phyloP scores from a whole-genome alignment of 2,888 invertebrate genomes.

The Druceiella hillmani region DNA sequence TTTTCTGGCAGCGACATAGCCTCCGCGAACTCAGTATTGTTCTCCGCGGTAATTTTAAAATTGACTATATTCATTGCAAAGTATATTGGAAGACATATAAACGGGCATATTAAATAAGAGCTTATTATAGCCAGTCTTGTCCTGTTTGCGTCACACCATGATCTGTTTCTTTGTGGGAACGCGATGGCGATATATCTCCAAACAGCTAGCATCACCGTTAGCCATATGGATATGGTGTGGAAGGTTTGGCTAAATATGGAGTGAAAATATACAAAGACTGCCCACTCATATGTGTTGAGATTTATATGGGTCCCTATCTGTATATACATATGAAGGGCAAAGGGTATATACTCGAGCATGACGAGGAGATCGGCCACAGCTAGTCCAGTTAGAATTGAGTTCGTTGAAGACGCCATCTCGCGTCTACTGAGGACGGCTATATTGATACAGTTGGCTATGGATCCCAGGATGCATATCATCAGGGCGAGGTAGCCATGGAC shows the following conservation, averaged over 20 bases:
- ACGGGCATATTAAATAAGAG: slow-evolving; percentile 76
- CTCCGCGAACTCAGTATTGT: slow-evolving; percentile 42
- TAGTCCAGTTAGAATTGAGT: slow-evolving; percentile 83
- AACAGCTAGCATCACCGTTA: slow-evolving; percentile 87
- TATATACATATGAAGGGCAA: slow-evolving; percentile 75
- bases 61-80: slow-evolving; percentile 64
- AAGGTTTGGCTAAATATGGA: slow-evolving; percentile 84
- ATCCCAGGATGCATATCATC: slow-evolving; percentile 84
- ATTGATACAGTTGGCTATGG: slow-evolving; percentile 87
- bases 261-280: slow-evolving; percentile 83
- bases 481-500: slow-evolving; percentile 82
- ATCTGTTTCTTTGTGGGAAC: slow-evolving; percentile 71
- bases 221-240: slow-evolving; percentile 88
- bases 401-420: slow-evolving; percentile 89
- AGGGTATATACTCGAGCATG: slow-evolving; percentile 92
- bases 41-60: slow-evolving; percentile 52
- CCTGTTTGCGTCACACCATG: slow-evolving; percentile 76
- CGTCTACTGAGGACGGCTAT: slow-evolving; percentile 83
- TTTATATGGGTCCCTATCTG: slow-evolving; percentile 51
- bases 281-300: slow-evolving; percentile 65
- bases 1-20: slow-evolving; percentile 40
- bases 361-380: slow-evolving; percentile 92
- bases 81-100: slow-evolving; percentile 80
- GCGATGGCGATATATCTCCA: slow-evolving; percentile 89
- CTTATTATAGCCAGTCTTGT: slow-evolving; percentile 70